Percentiles rank a stretch among this genome's conserved stretches.
These are phyloP conservation scores for Drosophila sordidula DNA, from an alignment of 2,888 invertebrate species.

Conservation along the genomic window DNA sequence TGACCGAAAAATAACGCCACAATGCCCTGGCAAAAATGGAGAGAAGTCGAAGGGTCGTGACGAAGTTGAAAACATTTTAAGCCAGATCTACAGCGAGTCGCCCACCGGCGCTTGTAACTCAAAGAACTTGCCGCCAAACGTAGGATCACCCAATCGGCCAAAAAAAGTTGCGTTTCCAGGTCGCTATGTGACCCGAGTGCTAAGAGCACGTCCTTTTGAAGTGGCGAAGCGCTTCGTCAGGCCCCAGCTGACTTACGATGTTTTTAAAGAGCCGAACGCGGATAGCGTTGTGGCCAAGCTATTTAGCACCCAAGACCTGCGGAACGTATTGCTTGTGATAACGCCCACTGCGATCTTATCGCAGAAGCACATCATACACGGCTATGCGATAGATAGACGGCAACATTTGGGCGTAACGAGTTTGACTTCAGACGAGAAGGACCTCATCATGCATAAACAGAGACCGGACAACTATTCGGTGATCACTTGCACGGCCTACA, in stretches of 20 bases:
- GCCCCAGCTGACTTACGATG: neutral
- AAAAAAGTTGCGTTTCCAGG: neutral
- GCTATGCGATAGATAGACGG: constrained; percentile 12
- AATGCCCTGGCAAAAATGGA: neutral
- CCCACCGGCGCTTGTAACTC: neutral
- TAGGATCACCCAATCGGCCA: neutral
- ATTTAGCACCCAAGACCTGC: constrained; percentile 1
- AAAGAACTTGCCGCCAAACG: neutral
- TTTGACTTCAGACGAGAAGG: constrained; percentile 18
- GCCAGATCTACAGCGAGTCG: constrained; percentile 1
- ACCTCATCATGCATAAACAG: constrained; percentile 16
- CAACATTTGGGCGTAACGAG: constrained; percentile 36
- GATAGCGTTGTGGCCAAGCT: constrained; percentile 18
- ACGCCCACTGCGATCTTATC: constrained; percentile 18
- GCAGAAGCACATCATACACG: constrained; percentile 23
- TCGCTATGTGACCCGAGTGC: constrained; percentile 4
- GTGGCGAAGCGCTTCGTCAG: constrained; percentile 8
- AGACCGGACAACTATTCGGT: constrained; percentile 4
- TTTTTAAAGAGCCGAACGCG: neutral
- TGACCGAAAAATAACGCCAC: neutral
- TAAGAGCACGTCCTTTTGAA: neutral
- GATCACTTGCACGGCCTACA: constrained; percentile 19
- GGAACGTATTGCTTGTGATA: constrained; percentile 22
- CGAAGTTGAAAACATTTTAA: no score
- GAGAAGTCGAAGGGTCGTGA: no score